A percentile compares a stretch with the other conserved stretches of the same genome.
Conservation (phyloP, 2,888 invertebrate genomes). For the Erynnis tages region DNA sequence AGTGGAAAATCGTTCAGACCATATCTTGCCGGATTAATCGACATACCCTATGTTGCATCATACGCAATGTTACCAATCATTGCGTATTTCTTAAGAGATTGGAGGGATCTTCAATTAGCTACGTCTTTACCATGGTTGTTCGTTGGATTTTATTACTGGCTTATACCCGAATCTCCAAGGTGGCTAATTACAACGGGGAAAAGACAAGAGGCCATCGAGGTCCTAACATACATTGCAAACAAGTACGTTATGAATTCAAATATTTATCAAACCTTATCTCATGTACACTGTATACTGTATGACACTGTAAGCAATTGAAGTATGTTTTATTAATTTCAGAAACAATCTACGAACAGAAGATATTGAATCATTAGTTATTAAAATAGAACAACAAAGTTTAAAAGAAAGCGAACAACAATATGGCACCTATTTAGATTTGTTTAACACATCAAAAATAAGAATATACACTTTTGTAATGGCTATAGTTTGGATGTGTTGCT, state of each 20-base stretch:
- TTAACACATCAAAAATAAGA: conserved; percentile 85
- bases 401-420: conserved; percentile 39
- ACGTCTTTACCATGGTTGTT: conserved; percentile 77
- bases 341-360: conserved; percentile 64
- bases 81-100: conserved; percentile 82
- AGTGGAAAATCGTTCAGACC: conserved; percentile 80
- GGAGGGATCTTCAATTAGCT: conserved; percentile 81
- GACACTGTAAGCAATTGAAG: conserved; percentile 1
- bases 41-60: conserved; percentile 78
- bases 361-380: conserved; percentile 56
- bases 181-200: conserved; percentile 87
- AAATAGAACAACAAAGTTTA: conserved; percentile 51
- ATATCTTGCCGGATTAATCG: conserved; percentile 77
- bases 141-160: conserved; percentile 83
- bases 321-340: conserved; percentile 43
- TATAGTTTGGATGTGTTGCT: conserved; percentile 89
- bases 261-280: not conserved
- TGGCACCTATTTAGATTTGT: conserved; percentile 82
- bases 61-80: conserved; percentile 80
- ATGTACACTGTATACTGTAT: not conserved
- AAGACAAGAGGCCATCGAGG: conserved; percentile 80
- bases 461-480: conserved; percentile 84
- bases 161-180: conserved; percentile 89
- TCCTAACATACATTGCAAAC: conserved; percentile 84
- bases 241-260: conserved; percentile 41